Base-by-base conservation (phyloP, 2,113 vertebrate genomes). In the Ciconia stormi region DNA sequence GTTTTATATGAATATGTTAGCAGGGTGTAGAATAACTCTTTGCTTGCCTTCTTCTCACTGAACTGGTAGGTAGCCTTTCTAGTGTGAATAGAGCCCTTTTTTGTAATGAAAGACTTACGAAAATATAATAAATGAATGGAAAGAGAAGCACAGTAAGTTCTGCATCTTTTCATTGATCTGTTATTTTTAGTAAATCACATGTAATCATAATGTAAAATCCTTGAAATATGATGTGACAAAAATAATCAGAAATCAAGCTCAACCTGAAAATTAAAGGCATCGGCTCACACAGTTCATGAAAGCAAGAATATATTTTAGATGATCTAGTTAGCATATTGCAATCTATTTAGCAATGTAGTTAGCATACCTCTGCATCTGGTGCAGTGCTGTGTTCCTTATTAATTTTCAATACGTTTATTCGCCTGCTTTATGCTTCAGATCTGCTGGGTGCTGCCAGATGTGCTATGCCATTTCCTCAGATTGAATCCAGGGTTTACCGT, bases 21-120 rank as follows among this genome's bases (percentile, higher is more conserved):
- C 97, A 95, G 95, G 94, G 92, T 95, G 84, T 94, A 97, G 88
- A 96, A 96, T 95, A 96, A 92, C 94, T 95, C 87, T 97, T 97
- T 94, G 92, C 92, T 95, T 88, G 94, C 90, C 88, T 83, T 65
- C 93, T 91, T 94, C 74, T 82, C 84, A 92, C 85, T 93, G 95
- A 97, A 96, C 89, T 95, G 85, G 94, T 95, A 93, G 95, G 94
- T 83, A 97, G 91, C 72, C 95, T 96, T 97, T 97, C 90, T 96
- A 93, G 76, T 93, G 84, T 96, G 95, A 97, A 96, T 72, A 96
- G 93, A 95, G 69, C 26, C 65, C 44, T 55, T n/a, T 89, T 92
- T 85, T 67, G 77, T 55, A 97, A 90, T 93, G 83, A 96, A 97
- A 97, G 93, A 93, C 95, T 90, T 92, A 94, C 9, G 34, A 87